phyloP scores from a whole-genome alignment of 35 echinoderm and acorn worm species.

The Anneissia japonica region DNA sequence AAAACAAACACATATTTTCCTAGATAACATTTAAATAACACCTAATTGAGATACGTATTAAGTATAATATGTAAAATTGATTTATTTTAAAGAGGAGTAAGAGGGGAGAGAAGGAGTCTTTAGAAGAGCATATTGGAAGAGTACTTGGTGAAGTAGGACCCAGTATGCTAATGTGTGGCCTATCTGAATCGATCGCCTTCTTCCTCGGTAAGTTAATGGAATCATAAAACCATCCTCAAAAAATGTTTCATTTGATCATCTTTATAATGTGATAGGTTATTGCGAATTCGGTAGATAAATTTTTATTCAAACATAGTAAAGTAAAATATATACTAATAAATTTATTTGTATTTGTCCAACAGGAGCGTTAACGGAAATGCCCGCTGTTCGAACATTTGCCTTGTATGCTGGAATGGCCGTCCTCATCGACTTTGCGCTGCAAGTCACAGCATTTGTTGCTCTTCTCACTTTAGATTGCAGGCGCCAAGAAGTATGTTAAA shows the following conservation, averaged over 20 bases:
- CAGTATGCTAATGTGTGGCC: slow-evolving; percentile 69
- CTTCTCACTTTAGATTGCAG: slow-evolving; percentile 36
- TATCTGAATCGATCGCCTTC: slow-evolving; percentile 68
- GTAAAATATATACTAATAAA: background rate
- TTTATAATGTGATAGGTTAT: no score
- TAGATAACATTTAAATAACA: background rate
- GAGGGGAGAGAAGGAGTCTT: slow-evolving; percentile 22
- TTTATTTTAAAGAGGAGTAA: slow-evolving; percentile 32
- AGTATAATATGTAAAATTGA: background rate
- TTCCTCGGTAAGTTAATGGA: slow-evolving; percentile 48
- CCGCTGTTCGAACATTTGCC: slow-evolving; percentile 64
- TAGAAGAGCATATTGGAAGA: slow-evolving; percentile 63
- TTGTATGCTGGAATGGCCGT: slow-evolving; percentile 61
- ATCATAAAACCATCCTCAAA: no score
- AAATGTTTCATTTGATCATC: no score
- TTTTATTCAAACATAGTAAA: no score
- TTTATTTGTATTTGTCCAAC: background rate
- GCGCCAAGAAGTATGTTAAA: slow-evolving; percentile 35
- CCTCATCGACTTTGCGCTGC: slow-evolving; percentile 50
- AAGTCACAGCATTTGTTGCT: slow-evolving; percentile 61
- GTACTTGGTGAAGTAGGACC: slow-evolving; percentile 63
- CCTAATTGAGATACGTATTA: background rate
- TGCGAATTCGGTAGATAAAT: no score
- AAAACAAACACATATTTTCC: no score
- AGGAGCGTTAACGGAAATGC: slow-evolving; percentile 70